Evolutionary conservation across 2,797 vertebrate genomes (phyloP).

Genomic region (Manis crassicaudata): DNA sequence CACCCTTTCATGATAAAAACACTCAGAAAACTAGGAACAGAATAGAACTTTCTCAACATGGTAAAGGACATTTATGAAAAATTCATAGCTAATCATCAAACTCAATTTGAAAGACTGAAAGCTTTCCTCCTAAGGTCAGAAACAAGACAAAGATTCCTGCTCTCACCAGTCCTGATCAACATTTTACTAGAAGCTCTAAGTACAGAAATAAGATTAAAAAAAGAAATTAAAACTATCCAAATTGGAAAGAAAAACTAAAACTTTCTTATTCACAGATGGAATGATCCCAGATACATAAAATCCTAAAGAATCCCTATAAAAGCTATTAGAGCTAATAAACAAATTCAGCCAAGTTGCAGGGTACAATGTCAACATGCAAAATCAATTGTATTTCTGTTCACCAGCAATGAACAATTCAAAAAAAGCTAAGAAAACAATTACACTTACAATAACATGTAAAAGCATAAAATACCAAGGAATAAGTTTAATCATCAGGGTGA

Average conservation of each 20-base stretch:
- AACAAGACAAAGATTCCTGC: not conserved
- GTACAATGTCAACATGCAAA: not conserved
- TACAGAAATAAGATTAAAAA: not conserved
- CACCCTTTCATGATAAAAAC: not conserved
- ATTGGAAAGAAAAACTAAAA: not conserved
- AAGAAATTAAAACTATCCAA: not conserved
- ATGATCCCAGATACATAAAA: not conserved
- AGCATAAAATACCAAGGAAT: not conserved
- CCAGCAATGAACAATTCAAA: not conserved
- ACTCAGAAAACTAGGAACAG: not conserved
- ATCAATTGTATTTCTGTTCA: not conserved
- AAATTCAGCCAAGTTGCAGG: not conserved
- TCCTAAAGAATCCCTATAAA: not conserved
- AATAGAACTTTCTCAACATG: not conserved
- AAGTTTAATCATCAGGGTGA: not conserved
- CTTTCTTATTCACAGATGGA: not conserved
- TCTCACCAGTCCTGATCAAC: not conserved
- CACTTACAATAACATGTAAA: not conserved
- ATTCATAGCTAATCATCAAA: not conserved
- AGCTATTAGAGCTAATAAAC: not conserved
- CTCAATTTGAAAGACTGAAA: not conserved
- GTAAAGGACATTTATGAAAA: not conserved
- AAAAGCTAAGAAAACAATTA: not conserved
- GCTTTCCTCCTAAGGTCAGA: not conserved
- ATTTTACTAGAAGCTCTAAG: not conserved